Base-by-base conservation (phyloP, 2,888 invertebrate species). In the Diogma glabrata region DNA sequence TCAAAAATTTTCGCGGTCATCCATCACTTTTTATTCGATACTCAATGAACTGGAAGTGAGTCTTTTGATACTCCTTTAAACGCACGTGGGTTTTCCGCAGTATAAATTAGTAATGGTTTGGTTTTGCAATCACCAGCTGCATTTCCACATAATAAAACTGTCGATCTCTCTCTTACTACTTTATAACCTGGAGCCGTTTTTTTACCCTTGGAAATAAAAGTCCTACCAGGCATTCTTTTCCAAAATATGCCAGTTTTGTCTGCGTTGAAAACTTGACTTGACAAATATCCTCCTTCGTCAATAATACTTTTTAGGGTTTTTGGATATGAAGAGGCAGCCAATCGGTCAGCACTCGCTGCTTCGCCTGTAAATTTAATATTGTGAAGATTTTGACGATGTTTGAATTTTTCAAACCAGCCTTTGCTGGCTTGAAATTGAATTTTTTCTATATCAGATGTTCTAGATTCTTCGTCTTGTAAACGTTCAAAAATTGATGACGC, bases 11-110 rank as follows among this genome's bases (percentile, higher is more conserved):
- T 19, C n/a, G 50, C 43, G 38, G 61, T 63, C 58, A 64, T 57
- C 58, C 59, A 60, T 49, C 61, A 59, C 55, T 62, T 65, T 47
- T 57, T 57, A 54, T 64, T 62, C 20, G 58, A 56, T 51, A 54
- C 54, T 59, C 60, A 64, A 38, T 58, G 53, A 5, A 62, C 61
- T 51, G 61, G 61, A 40, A 65, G 57, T 48, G 55, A 49, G 28
- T 56, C 52, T 53, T 65, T 65, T 46, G 54, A 55, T 40, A 55
- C 51, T 47, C 59, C 57, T 57, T 63, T 64, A 7, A 45, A 45
- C n/a, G 43, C 43, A 19, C 19, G 17, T 6, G 43, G 43, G 19
- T 45, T 45, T 45, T 45, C 23, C 10, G 43, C 19, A n/a, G 19
- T n/a, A 45, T 45, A 22, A 45, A 45, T 45, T 40, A 64, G 40